Base-by-base conservation (phyloP, 2,797 vertebrate genomes). In the Lophius americanus region DNA sequence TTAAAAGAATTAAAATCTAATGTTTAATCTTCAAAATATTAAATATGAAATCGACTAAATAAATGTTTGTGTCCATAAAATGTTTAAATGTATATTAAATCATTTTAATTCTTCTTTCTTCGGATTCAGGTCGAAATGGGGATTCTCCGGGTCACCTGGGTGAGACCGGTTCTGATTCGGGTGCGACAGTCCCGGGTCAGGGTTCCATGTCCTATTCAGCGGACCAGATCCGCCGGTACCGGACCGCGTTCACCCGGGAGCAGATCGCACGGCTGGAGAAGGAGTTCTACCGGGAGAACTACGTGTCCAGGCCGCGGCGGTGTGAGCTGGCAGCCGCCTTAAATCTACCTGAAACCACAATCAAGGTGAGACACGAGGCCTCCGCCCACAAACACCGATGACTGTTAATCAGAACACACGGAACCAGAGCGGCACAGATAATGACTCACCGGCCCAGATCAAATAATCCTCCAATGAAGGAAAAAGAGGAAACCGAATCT, bases 201-300 rank as follows among this genome's bases (percentile, higher is more conserved):
- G 90, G 94, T 48, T 91, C 95, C 4, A 82, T 98, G 85, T 93
- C 95, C 84, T 98, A 96, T 80, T 93, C 95, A 14, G 94, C 96
- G 54, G 98, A 99, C 79, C 97, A 98, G 93, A 98, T 99, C 92
- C 95, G 97, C 73, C 94, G 98, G 60, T 99, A 99, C 92, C 95
- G 97, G 63, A 99, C 98, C 0, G 98, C 98, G 50, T 99, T 99
- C 89, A 99, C 98, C 50, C 91, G 98, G 60, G 98, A 99, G 89
- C 98, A 99, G 92, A 99, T 99, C 72, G 96, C 92, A 33, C 93
- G 97, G 5, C 85, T 99, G 91, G 98, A 99, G 90, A 99, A 99
- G 85, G 98, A 99, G 77, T 99, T 99, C 89, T 99, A 99, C 90
- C 91, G 98, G 77, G 98, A 99, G 82, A 99, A 99, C 88, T 99